These are phyloP conservation scores for Ylistrum balloti DNA, from an alignment of 1,140 invertebrate genomes.

Conservation along the genomic window DNA sequence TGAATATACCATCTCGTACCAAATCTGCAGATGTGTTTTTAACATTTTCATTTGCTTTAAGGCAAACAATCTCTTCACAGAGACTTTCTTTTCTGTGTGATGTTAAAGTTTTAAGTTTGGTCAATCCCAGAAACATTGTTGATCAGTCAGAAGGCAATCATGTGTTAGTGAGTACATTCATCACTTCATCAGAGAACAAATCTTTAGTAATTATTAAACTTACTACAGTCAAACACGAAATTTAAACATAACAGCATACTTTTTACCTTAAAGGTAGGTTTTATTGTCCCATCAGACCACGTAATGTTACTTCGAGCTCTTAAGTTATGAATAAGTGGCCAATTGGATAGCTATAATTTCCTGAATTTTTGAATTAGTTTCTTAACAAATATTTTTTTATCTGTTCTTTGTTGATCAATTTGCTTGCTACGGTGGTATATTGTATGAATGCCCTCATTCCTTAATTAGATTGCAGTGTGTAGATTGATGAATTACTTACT, in stretches of 20 bases:
- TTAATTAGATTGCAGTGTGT: neutral
- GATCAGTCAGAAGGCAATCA: neutral
- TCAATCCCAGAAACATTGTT: conserved; percentile 13
- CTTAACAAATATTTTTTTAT: neutral
- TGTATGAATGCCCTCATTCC: neutral
- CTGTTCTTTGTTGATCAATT: neutral
- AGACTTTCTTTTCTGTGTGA: too few species aligned
- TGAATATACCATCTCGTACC: too few species aligned
- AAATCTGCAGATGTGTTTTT: too few species aligned
- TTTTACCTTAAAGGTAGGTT: neutral
- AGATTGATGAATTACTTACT: neutral
- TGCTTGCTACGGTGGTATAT: neutral
- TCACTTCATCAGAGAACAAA: conserved; percentile 11
- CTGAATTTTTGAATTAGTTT: neutral
- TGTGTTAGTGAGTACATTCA: neutral
- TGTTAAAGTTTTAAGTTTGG: neutral
- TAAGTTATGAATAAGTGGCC: neutral
- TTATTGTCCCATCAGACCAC: neutral
- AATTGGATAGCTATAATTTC: neutral
- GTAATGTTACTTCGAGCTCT: neutral
- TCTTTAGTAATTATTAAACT: neutral
- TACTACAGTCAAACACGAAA: too few species aligned
- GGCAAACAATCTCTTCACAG: too few species aligned
- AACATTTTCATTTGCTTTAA: too few species aligned
- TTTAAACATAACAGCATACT: neutral